These are phyloP conservation scores for Planiliza haematocheilus DNA, from an alignment of 2,113 vertebrate genomes.

Conservation along the genomic window DNA sequence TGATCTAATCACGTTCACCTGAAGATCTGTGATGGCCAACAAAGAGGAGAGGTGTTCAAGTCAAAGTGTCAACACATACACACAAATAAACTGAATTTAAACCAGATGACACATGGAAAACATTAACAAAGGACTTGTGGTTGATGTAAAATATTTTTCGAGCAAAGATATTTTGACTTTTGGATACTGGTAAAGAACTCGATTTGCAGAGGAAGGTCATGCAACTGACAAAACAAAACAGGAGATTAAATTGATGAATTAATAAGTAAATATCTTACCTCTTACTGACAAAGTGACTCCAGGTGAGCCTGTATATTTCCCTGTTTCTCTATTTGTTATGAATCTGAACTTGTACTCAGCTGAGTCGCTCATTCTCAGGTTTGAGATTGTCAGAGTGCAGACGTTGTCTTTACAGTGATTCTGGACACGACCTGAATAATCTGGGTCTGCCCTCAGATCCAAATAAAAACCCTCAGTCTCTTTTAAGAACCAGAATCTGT, in stretches of 20 bases:
- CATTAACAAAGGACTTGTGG: background rate
- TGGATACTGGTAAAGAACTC: too few species aligned
- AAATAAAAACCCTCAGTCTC: background rate
- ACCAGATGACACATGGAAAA: background rate
- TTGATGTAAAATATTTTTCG: too few species aligned
- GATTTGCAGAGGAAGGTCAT: too few species aligned
- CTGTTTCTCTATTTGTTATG: background rate
- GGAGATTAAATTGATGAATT: too few species aligned
- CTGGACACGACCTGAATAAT: background rate
- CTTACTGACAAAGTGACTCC: conserved; percentile 22
- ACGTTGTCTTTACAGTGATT: fast-evolving
- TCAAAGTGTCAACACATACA: too few species aligned
- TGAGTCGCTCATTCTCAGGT: conserved; percentile 16
- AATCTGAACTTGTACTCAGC: conserved; percentile 5
- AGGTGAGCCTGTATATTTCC: background rate
- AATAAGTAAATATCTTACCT: background rate
- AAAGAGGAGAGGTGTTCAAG: too few species aligned
- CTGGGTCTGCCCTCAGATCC: background rate
- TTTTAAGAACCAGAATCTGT: background rate
- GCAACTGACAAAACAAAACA: too few species aligned
- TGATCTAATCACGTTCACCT: background rate
- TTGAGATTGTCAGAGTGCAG: conserved; percentile 20
- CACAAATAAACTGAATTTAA: too few species aligned
- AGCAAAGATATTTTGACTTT: too few species aligned
- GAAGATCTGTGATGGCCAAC: conserved; percentile 5